phyloP scores from a whole-genome alignment of 2,797 vertebrate genomes.

The Phrynocephalus guinanensis region DNA sequence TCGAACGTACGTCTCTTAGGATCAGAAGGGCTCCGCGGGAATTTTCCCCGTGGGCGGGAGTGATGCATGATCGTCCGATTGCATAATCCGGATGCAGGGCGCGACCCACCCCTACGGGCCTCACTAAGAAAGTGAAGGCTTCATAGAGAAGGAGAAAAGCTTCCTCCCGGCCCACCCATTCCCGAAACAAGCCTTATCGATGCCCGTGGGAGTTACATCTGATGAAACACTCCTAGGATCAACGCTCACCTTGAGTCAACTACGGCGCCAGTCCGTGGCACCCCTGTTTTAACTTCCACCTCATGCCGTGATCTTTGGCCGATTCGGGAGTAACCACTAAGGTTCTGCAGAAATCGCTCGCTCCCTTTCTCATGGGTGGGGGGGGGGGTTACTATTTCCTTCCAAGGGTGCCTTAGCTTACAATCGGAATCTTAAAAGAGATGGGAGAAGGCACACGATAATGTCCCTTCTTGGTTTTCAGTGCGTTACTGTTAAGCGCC shows the following conservation, averaged over 20 bases:
- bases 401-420: too few species aligned
- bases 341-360: rapidly evolving
- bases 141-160: not conserved
- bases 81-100: too few species aligned
- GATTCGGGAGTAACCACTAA: too few species aligned
- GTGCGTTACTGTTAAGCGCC: not conserved
- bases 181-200: not conserved
- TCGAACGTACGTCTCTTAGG: too few species aligned
- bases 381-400: not conserved
- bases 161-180: too few species aligned
- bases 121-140: too few species aligned
- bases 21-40: not conserved
- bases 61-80: too few species aligned
- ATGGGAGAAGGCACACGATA: not conserved
- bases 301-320: too few species aligned
- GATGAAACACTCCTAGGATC: not conserved
- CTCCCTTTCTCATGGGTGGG: not conserved
- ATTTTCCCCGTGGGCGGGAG: too few species aligned
- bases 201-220: too few species aligned
- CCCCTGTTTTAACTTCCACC: not conserved
- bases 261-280: not conserved
- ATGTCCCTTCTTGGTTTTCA: not conserved
- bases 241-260: not conserved
- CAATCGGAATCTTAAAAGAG: not conserved
- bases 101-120: too few species aligned